These are phyloP conservation scores for Anastrepha ludens DNA, from an alignment of 1,140 invertebrate species.

Conservation along the genomic window DNA sequence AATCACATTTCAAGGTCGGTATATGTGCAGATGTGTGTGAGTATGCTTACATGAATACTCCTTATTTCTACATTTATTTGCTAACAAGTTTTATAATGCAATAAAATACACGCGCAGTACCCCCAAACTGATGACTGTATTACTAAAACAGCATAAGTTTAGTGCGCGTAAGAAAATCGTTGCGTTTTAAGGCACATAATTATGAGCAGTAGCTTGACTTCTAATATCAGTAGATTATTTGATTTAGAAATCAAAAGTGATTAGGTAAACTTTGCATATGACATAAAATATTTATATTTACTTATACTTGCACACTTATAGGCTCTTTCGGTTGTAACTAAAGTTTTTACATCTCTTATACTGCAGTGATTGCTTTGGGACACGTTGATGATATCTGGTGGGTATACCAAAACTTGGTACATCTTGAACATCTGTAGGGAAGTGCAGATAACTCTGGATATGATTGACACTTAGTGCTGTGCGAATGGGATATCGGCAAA, in stretches of 20 bases:
- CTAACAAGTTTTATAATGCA: neutral
- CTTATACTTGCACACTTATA: too few species aligned
- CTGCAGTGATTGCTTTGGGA: too few species aligned
- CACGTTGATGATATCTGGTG: too few species aligned
- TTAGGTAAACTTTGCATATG: neutral
- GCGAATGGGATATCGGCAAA: too few species aligned
- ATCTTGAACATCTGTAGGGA: too few species aligned
- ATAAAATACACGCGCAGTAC: neutral
- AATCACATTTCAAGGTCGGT: neutral
- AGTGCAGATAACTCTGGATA: too few species aligned
- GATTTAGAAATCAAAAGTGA: neutral
- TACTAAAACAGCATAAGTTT: constrained; percentile 7
- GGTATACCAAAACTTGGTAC: too few species aligned
- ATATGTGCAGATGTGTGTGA: neutral
- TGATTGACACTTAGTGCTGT: too few species aligned
- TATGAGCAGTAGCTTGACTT: neutral
- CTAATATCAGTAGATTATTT: constrained; percentile 1
- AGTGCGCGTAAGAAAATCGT: neutral
- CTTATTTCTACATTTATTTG: neutral
- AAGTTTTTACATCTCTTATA: too few species aligned
- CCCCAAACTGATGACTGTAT: neutral
- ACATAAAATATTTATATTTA: neutral
- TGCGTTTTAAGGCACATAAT: neutral
- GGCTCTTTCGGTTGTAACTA: too few species aligned
- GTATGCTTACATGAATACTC: neutral